These are phyloP conservation scores for Oppia nitens DNA, from an alignment of 1,140 invertebrate genomes.

Conservation along the genomic window DNA sequence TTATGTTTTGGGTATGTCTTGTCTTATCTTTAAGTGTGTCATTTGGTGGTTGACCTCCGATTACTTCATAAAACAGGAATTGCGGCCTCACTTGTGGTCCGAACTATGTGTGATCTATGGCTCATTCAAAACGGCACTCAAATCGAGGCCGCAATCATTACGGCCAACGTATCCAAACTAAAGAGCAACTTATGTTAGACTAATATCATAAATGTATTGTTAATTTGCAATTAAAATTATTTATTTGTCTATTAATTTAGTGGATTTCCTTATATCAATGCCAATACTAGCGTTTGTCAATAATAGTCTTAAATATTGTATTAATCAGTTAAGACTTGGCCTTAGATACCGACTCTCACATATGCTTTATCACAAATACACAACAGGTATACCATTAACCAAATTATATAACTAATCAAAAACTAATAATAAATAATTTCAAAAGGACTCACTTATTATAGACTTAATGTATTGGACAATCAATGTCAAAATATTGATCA, in stretches of 20 bases:
- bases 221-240: background rate
- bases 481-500: conserved; percentile 92
- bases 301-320: conserved; percentile 20
- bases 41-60: background rate
- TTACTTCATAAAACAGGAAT: conserved; percentile 28
- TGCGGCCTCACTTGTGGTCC: conserved; percentile 56
- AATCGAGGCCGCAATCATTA: conserved; percentile 87
- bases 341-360: conserved; percentile 73
- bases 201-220: conserved; percentile 42
- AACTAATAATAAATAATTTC: conserved; percentile 22
- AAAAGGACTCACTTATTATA: conserved; percentile 91
- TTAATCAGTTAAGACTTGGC: conserved; percentile 77
- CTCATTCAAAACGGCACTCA: conserved; percentile 83
- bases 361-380: conserved; percentile 73
- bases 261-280: conserved; percentile 27
- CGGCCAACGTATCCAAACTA: conserved; percentile 52
- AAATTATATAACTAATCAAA: background rate
- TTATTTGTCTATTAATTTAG: conserved; percentile 1
- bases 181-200: too few relatives aligned
- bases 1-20: background rate
- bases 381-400: conserved; percentile 34
- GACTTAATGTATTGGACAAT: conserved; percentile 88
- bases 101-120: conserved; percentile 91
- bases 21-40: too few relatives aligned
- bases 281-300: conserved; percentile 23